Percentiles rank a stretch among this genome's conserved stretches.
Evolutionary conservation across 2,888 invertebrate genomes (phyloP).

Genomic region (Octonoba sinensis): DNA sequence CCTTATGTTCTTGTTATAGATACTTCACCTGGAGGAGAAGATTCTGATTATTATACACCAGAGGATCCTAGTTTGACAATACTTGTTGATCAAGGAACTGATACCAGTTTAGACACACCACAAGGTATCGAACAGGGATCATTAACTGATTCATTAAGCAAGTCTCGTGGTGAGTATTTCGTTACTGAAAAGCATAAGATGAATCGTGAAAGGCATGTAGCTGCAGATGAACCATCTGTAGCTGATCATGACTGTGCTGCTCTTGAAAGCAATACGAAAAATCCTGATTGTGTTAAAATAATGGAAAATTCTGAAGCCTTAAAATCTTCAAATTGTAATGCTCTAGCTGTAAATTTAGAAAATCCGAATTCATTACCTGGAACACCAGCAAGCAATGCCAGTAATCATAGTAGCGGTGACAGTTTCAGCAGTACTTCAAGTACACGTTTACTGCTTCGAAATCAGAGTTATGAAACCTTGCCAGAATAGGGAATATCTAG

Average conservation of each 20-base stretch:
- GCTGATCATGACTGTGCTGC: not conserved
- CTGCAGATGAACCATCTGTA: not conserved
- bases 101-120: constrained; percentile 59
- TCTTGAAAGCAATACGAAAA: constrained; percentile 37
- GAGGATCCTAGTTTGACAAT: constrained; percentile 67
- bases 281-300: constrained; percentile 28
- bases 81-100: constrained; percentile 65
- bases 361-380: constrained; percentile 59
- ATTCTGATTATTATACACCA: constrained; percentile 67
- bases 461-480: constrained; percentile 58
- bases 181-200: constrained; percentile 33
- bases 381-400: constrained; percentile 69
- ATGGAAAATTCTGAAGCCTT: constrained; percentile 10
- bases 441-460: constrained; percentile 79
- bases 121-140: constrained; percentile 35
- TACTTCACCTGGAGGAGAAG: constrained; percentile 66
- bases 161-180: constrained; percentile 19
- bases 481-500: constrained; percentile 26
- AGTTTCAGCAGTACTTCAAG: constrained; percentile 87
- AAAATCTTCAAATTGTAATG: constrained; percentile 34
- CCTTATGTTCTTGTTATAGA: constrained; percentile 41
- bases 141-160: constrained; percentile 20
- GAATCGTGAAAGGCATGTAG: constrained; percentile 31
- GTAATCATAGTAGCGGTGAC: constrained; percentile 83
- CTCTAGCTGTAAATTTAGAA: constrained; percentile 45